Percentiles rank a stretch among this genome's conserved stretches.
Conservation (phyloP, 2,888 invertebrate species). For the Malthinus flaveolus region DNA sequence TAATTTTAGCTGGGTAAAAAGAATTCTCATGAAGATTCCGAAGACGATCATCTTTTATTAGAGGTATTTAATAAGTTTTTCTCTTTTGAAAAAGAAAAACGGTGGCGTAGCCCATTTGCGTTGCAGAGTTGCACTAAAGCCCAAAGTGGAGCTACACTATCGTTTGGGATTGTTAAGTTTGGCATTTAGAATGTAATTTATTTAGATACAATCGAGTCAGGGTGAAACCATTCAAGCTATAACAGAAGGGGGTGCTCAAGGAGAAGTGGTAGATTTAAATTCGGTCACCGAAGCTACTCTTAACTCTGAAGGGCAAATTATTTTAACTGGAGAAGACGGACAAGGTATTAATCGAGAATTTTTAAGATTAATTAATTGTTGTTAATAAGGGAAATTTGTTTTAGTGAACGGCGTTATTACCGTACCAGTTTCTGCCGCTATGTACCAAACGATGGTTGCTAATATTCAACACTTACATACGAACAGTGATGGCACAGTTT, state of each 20-base stretch:
- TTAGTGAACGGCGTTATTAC: conserved; percentile 93
- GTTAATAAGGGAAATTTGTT: conserved; percentile 5
- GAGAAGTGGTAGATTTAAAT: conserved; percentile 86
- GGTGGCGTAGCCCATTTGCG: too few relatives aligned
- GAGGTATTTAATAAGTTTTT: conserved; percentile 15
- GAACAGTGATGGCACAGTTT: conserved; percentile 77
- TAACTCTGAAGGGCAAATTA: conserved; percentile 92
- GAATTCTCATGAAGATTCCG: conserved; percentile 17
- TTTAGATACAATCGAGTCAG: conserved; percentile 65
- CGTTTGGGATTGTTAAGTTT: conserved; percentile 15
- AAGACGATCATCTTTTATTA: conserved; percentile 23
- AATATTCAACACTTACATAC: conserved; percentile 79
- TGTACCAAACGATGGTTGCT: conserved; percentile 96
- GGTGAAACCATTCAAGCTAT: conserved; percentile 71
- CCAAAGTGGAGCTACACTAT: too few relatives aligned
- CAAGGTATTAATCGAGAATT: conserved; percentile 67
- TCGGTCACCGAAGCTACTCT: conserved; percentile 88
- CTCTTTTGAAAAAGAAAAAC: too few relatives aligned
- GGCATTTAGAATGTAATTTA: conserved; percentile 21
- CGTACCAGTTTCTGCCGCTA: conserved; percentile 90
- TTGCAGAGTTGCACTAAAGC: too few relatives aligned
- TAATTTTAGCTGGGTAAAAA: conserved; percentile 30
- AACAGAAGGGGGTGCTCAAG: conserved; percentile 74
- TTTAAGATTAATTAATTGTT: neutral
- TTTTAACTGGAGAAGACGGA: conserved; percentile 93